Base-by-base conservation (phyloP, 2,888 invertebrate genomes). In the Gerris lacustris region DNA sequence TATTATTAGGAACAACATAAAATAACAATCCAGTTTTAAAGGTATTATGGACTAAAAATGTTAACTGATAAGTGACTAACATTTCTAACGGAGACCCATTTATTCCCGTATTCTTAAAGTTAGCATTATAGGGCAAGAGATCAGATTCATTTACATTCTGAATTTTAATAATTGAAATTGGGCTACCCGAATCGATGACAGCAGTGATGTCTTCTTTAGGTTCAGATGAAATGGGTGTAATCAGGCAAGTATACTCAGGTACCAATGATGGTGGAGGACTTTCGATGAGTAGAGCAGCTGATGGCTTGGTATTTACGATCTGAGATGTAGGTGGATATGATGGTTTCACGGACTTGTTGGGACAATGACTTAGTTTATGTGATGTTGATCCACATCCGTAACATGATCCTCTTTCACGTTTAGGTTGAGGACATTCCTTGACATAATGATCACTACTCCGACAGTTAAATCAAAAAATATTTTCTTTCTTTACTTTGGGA, bases 401-500 rank as follows among this genome's bases (percentile, higher is more conserved):
- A 31, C 69, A 69, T 6, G 69, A 69, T 43, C 69, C 69, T n/a
- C 43, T 43, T 0, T 44, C 43, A 0, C 69, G 17, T 43, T 44
- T 69, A 2, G 69, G 69, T 63, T 69, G 62, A 2, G 43, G 63
- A 44, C 69, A 69, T 1, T 69, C 45, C n/a, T 4, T 43, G 6
- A 62, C 68, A 44, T 55, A 11, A 45, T 68, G 68, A 68, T 44
- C 6, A n/a, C n/a, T n/a, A n/a, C n/a, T n/a, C n/a, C n/a, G n/a
- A n/a, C n/a, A n/a, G n/a, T n/a, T n/a, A n/a, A n/a, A n/a, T n/a
- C n/a, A n/a, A n/a, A n/a, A n/a, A n/a, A n/a, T n/a, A n/a, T n/a
- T n/a, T n/a, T n/a, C n/a, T n/a, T n/a, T n/a, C n/a, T n/a, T n/a
- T n/a, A n/a, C n/a, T n/a, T n/a, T n/a, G n/a, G n/a, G n/a, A n/a